phyloP scores from a whole-genome alignment of 2,797 vertebrate species.

The Simalia tracyae region DNA sequence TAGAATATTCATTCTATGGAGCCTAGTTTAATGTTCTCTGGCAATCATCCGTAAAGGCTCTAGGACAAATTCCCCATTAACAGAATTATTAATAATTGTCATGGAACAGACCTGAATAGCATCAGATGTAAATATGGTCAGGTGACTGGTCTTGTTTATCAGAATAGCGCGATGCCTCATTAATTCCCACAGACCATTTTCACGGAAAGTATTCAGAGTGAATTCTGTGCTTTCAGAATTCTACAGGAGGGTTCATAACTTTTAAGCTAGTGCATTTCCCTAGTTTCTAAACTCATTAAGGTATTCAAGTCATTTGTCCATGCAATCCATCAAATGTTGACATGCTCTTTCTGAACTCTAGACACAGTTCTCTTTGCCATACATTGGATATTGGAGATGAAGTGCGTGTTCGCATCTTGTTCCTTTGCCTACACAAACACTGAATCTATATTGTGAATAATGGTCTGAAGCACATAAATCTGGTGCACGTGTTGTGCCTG shows the following conservation, averaged over 20 bases:
- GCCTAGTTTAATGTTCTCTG: slow-evolving; percentile 44
- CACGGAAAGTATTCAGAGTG: slow-evolving; percentile 31
- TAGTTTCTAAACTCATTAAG: slow-evolving; percentile 11
- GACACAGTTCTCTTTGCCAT: neutral
- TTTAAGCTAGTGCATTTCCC: neutral
- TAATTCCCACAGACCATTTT: slow-evolving; percentile 55
- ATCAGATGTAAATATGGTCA: slow-evolving; percentile 58
- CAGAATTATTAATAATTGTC: slow-evolving; percentile 62
- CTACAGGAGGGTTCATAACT: slow-evolving; percentile 36
- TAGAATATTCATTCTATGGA: slow-evolving; percentile 53
- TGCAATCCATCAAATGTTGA: neutral
- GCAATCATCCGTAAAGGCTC: slow-evolving; percentile 32
- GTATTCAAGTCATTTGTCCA: neutral
- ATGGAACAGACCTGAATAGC: slow-evolving; percentile 47
- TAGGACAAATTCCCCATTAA: slow-evolving; percentile 63
- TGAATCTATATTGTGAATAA: neutral
- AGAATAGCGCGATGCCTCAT: slow-evolving; percentile 42
- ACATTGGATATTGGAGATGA: neutral
- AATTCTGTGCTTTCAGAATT: slow-evolving; percentile 12
- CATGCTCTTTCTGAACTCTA: neutral
- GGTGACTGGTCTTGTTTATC: slow-evolving; percentile 46
- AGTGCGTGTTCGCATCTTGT: neutral
- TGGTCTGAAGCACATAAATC: neutral
- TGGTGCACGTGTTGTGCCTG: neutral
- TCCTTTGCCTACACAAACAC: neutral